A percentile compares a stretch with the other conserved stretches of the same genome.
Evolutionary conservation across 2,888 invertebrate genomes (phyloP).

Genomic region (Metalampra italica): DNA sequence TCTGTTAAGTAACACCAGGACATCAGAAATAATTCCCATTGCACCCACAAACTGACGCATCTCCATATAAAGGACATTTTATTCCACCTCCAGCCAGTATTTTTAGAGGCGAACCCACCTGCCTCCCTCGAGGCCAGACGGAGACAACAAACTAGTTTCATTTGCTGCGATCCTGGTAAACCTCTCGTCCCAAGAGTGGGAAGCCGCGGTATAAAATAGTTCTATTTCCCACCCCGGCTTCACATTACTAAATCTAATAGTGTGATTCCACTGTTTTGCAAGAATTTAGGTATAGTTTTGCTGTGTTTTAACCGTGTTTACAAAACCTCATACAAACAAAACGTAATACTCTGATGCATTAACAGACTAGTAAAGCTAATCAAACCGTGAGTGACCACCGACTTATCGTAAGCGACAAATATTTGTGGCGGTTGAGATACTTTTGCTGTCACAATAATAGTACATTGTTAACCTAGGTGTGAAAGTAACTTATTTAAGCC

Average conservation of each 20-base stretch:
- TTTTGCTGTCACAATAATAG: no score
- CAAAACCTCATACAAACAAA: no score
- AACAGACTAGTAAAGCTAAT: no score
- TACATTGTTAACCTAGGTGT: no score
- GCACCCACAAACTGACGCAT: background rate
- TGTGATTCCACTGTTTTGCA: background rate
- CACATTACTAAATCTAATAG: background rate
- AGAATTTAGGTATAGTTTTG: background rate
- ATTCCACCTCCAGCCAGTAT: conserved; percentile 1
- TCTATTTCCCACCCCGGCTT: background rate
- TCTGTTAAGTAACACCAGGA: background rate
- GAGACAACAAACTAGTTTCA: conserved; percentile 12
- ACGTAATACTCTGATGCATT: no score
- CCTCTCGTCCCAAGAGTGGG: background rate
- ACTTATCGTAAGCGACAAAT: no score
- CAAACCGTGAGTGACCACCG: no score
- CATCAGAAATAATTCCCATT: background rate
- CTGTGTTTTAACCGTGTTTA: no score
- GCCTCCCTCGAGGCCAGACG: background rate
- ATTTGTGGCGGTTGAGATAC: no score
- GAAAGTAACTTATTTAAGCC: no score
- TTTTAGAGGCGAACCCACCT: background rate
- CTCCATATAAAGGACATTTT: conserved; percentile 1
- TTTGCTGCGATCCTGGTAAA: conserved; percentile 5
- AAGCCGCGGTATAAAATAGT: conserved; percentile 4